Evolutionary conservation across 2,888 invertebrate species (phyloP), one percentile per base, ranked within the genome.

Genomic region (Eucera pruinosa): DNA sequence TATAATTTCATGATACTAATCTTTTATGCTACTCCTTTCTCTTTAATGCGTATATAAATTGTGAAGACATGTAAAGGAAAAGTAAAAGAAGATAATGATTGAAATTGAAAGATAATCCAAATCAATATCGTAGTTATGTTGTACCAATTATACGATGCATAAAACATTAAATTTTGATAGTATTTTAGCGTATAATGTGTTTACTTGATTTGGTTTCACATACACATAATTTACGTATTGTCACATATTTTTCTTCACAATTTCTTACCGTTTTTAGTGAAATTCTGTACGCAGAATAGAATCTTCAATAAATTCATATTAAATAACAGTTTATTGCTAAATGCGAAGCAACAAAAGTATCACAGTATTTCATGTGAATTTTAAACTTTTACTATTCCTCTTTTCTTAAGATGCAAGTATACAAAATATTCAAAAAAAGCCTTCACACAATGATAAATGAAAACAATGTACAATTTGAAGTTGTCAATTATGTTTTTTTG

Each of bases 211-310:
- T 45, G 43, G 20, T 62, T 69, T 69, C 23, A 69, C 13, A n/a
- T n/a, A n/a, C n/a, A n/a, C n/a, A n/a, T n/a, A 54, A 41, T 64
- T 47, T 27, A 23, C 33, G 27, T 11, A 3, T 13, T n/a, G 20
- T 47, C 52, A 64, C n/a, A n/a, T n/a, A n/a, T n/a, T 70, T 70
- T 64, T 55, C 64, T 55, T 64, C 62, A 25, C 68, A 33, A 52
- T 64, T 55, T 55, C 55, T 54, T 47, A 7, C 45, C 36, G 69
- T 64, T 48, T 48, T 48, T 47, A 30, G 45, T 41, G 23, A 27
- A 15, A 39, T 52, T 47, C 47, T 58, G 50, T 30, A 41, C 11
- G 39, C n/a, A 1, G 27, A 54, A 20, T 7, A 54, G 20, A 25
- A n/a, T 45, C 36, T 39, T 45, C 33, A 23, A 60, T 39, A 23